Percentiles rank a stretch among this genome's conserved stretches.
These are phyloP conservation scores for Limnephilus auricula DNA, from an alignment of 2,888 invertebrate genomes.

Conservation along the genomic window DNA sequence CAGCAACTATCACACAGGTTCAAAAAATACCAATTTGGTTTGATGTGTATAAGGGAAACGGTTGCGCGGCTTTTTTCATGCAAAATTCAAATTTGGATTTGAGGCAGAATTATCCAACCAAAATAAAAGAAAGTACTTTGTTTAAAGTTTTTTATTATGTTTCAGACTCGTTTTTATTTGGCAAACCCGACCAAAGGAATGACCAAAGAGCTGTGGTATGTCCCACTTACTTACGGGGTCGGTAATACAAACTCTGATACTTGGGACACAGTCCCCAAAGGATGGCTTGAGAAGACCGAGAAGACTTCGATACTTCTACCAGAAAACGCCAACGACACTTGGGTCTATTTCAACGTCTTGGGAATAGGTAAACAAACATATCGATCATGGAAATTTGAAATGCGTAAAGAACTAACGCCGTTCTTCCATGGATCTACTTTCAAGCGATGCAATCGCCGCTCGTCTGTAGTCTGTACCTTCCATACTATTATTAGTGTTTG, in stretches of 20 bases:
- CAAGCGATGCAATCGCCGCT: too few species aligned
- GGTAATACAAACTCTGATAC: conserved; percentile 67
- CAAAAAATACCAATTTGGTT: conserved; percentile 40
- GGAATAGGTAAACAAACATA: conserved; percentile 76
- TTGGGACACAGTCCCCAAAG: conserved; percentile 70
- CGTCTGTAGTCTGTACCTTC: too few species aligned
- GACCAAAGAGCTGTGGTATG: conserved; percentile 77
- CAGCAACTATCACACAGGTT: conserved; percentile 76
- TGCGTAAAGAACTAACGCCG: too few species aligned
- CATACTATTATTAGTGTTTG: too few species aligned
- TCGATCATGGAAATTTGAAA: too few species aligned
- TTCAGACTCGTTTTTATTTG: conserved; percentile 63
- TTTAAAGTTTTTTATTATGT: not conserved
- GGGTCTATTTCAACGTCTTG: conserved; percentile 81
- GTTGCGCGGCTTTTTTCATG: too few species aligned
- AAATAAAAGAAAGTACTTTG: too few species aligned
- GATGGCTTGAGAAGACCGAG: conserved; percentile 71
- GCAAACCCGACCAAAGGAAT: conserved; percentile 70
- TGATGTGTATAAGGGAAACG: not conserved
- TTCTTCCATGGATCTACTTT: too few species aligned
- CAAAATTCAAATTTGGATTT: too few species aligned
- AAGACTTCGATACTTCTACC: conserved; percentile 68
- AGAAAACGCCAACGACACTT: conserved; percentile 70
- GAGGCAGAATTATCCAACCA: too few species aligned
- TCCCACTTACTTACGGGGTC: conserved; percentile 77